phyloP scores from a whole-genome alignment of 2,888 invertebrate genomes.

The Dichetophora obliterata region DNA sequence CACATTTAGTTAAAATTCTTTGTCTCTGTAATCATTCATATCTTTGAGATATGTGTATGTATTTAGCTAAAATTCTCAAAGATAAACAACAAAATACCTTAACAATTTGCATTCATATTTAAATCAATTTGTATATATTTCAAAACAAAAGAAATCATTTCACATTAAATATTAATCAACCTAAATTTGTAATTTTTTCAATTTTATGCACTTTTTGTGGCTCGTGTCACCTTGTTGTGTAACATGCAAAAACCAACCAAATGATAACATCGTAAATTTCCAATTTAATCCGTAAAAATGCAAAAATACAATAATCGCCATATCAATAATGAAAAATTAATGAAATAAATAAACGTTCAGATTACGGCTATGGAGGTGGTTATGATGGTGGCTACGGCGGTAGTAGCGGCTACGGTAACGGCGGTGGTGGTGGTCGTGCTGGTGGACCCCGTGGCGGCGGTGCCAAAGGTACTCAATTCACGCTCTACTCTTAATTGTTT shows the following conservation, averaged over 20 bases:
- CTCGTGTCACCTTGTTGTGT: background rate
- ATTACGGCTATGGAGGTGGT: constrained; percentile 73
- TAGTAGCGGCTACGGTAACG: constrained; percentile 88
- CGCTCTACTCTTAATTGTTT: constrained; percentile 18
- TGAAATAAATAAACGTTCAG: constrained; percentile 64
- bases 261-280: constrained; percentile 15
- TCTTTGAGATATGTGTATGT: background rate
- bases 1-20: background rate
- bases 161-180: constrained; percentile 28
- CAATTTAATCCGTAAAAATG: constrained; percentile 37
- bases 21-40: background rate
- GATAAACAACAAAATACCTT: no score
- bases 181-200: constrained; percentile 33
- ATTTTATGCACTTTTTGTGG: constrained; percentile 35
- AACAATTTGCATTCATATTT: background rate
- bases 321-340: constrained; percentile 2
- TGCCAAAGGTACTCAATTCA: constrained; percentile 81
- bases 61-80: no score
- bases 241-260: background rate
- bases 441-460: constrained; percentile 85
- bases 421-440: constrained; percentile 78
- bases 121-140: background rate
- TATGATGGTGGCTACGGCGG: constrained; percentile 83
- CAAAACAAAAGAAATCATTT: background rate
- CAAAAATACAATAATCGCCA: constrained; percentile 16